phyloP scores from a whole-genome alignment of 1,140 invertebrate genomes.

The Latrodectus geometricus region DNA sequence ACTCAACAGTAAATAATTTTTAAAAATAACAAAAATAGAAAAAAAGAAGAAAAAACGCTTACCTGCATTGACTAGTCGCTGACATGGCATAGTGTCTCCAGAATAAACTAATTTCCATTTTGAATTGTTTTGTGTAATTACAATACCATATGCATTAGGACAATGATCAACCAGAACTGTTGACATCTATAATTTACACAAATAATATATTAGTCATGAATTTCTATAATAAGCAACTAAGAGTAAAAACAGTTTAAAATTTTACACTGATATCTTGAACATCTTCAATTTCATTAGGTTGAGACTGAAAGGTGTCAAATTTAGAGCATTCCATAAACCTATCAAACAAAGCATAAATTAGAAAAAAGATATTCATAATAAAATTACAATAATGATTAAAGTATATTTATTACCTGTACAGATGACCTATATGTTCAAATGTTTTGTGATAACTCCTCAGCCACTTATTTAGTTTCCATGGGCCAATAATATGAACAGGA shows the following conservation, averaged over 20 bases:
- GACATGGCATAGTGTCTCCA: slow-evolving; percentile 93
- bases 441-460: slow-evolving; percentile 18
- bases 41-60: neutral
- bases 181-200: slow-evolving; percentile 68
- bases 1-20: no score
- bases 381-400: no score
- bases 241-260: no score
- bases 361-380: no score
- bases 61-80: slow-evolving; percentile 81
- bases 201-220: neutral
- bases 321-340: neutral
- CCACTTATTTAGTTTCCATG: slow-evolving; percentile 25
- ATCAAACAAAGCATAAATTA: no score
- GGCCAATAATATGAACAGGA: slow-evolving; percentile 32
- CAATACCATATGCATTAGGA: slow-evolving; percentile 81
- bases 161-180: slow-evolving; percentile 85
- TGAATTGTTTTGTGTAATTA: slow-evolving; percentile 75
- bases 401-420: slow-evolving; percentile 20
- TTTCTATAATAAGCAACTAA: no score
- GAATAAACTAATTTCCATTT: slow-evolving; percentile 91
- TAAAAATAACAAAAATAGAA: neutral
- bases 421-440: slow-evolving; percentile 28
- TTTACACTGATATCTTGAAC: neutral
- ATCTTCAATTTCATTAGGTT: neutral
- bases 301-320: neutral